phyloP scores from a whole-genome alignment of 2,797 vertebrate species.

The Hipposideros larvatus region DNA sequence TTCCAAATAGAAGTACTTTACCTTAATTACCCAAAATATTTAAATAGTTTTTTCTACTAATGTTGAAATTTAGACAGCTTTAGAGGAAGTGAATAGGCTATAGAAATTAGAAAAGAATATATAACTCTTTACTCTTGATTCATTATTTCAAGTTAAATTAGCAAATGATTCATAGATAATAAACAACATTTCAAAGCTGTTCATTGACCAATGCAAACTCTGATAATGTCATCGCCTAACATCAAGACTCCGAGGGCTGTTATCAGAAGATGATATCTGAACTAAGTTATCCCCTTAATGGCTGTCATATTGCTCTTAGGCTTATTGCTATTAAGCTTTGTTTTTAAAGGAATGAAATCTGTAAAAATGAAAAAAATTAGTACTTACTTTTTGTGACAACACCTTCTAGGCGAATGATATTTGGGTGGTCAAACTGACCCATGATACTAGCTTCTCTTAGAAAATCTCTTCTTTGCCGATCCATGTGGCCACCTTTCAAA shows the following conservation, averaged over 20 bases:
- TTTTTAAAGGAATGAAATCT: not conserved
- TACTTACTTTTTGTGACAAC: conserved; percentile 98
- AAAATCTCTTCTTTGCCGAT: conserved; percentile 96
- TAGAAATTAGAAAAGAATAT: not conserved
- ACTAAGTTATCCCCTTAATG: not conserved
- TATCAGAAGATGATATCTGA: not conserved
- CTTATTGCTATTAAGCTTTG: not conserved
- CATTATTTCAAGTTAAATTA: conserved; percentile 49
- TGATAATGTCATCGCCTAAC: not conserved
- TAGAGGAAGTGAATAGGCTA: not conserved
- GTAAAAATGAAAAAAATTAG: conserved; percentile 28
- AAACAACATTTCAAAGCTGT: conserved; percentile 51
- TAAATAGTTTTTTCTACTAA: conserved; percentile 16
- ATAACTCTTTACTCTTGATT: conserved; percentile 15
- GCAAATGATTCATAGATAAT: not conserved
- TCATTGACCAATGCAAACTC: conserved; percentile 64
- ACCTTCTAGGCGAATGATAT: conserved; percentile 96
- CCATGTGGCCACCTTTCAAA: conserved; percentile 96
- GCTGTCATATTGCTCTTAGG: not conserved
- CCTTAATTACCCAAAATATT: conserved; percentile 40
- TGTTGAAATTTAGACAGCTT: conserved; percentile 23
- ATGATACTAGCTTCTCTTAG: conserved; percentile 98
- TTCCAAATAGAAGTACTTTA: conserved; percentile 57
- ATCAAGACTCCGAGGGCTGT: not conserved
- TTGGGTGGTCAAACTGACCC: conserved; percentile 98